Percentiles rank a stretch among this genome's conserved stretches.
phyloP scores from a whole-genome alignment of 2,888 invertebrate genomes.

The Iphiclides podalirius region DNA sequence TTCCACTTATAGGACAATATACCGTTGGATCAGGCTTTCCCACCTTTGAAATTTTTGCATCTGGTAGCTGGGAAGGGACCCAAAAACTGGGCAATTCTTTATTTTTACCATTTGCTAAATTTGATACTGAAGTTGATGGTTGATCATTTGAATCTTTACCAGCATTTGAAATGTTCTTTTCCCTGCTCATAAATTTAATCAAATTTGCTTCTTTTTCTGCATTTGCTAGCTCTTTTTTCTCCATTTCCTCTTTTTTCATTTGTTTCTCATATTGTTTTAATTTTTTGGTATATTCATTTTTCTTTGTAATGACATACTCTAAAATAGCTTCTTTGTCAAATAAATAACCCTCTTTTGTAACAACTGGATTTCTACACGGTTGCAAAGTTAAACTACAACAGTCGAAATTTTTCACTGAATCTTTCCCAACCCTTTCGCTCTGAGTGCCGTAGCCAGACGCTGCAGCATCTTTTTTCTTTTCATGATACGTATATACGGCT shows the following conservation, averaged over 20 bases:
- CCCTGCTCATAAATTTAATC: constrained; percentile 89
- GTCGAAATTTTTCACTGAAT: constrained; percentile 95
- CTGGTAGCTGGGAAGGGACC: constrained; percentile 96
- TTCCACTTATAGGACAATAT: constrained; percentile 77
- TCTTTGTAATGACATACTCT: constrained; percentile 96
- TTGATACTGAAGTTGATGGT: constrained; percentile 83
- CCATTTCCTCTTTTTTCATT: constrained; percentile 86
- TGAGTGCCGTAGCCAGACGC: constrained; percentile 96
- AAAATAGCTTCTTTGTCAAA: constrained; percentile 98
- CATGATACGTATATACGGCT: constrained; percentile 98
- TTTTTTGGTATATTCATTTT: constrained; percentile 93
- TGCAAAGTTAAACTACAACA: constrained; percentile 98
- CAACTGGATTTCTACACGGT: constrained; percentile 95
- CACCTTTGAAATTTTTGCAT: constrained; percentile 84
- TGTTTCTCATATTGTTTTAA: constrained; percentile 95
- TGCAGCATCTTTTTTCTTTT: constrained; percentile 96
- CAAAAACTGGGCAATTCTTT: constrained; percentile 96
- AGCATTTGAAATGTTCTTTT: constrained; percentile 85
- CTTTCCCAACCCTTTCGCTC: constrained; percentile 93
- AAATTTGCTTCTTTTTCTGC: constrained; percentile 88
- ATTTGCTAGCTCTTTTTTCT: constrained; percentile 84
- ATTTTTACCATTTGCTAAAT: constrained; percentile 87
- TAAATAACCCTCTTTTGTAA: constrained; percentile 91
- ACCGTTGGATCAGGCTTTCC: constrained; percentile 66
- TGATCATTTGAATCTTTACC: constrained; percentile 32